Conservation (phyloP, 23 tunicate genomes). For the Trididemnum clinides region DNA sequence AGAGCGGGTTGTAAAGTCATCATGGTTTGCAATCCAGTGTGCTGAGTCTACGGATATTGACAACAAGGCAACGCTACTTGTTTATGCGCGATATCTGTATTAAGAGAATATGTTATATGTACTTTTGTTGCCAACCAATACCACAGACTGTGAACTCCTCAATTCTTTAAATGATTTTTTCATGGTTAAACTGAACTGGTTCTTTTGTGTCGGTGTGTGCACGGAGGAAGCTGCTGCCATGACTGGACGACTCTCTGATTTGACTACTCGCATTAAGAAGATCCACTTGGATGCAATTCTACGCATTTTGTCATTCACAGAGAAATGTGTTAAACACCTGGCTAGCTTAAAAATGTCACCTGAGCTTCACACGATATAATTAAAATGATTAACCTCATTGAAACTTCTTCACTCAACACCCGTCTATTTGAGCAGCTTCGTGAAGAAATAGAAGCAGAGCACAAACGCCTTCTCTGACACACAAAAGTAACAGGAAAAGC, state of each 20-base stretch:
- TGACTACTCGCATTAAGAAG: conserved; percentile 50
- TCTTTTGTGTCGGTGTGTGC: conserved; percentile 64
- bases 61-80: conserved; percentile 26
- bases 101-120: conserved; percentile 38
- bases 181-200: conserved; percentile 37
- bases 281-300: conserved; percentile 21
- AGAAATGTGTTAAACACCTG: conserved; percentile 61
- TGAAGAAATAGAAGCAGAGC: conserved; percentile 56
- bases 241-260: conserved; percentile 55
- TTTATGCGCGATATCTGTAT: conserved; percentile 52
- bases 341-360: conserved; percentile 49
- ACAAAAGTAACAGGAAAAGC: conserved; percentile 37
- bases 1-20: conserved; percentile 16
- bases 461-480: conserved; percentile 40
- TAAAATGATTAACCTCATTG: conserved; percentile 47
- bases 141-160: conserved; percentile 40
- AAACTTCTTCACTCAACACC: conserved; percentile 55
- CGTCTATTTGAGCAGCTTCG: conserved; percentile 78
- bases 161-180: conserved; percentile 22
- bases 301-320: conserved; percentile 63
- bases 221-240: conserved; percentile 76
- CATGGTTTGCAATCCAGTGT: conserved; percentile 22
- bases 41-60: conserved; percentile 38
- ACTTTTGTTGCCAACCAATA: conserved; percentile 31
- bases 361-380: conserved; percentile 45